Conservation (phyloP, 2,113 vertebrate genomes). For the Gopherus evgoodei region DNA sequence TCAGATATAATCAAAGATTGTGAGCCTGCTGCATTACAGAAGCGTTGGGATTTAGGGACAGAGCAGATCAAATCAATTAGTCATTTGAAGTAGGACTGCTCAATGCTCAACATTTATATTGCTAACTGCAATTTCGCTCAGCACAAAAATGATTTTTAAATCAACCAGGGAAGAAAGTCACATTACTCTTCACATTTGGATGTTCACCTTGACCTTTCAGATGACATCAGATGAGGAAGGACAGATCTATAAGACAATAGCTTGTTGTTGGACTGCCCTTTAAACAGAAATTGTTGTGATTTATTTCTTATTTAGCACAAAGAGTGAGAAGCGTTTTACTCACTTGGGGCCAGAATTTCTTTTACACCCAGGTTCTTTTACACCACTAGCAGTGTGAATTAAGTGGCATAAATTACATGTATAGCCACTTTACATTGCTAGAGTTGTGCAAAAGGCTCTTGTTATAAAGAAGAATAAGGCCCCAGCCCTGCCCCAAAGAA, state of each 20-base stretch:
- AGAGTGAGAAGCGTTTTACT: neutral
- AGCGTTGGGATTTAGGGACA: conserved; percentile 33
- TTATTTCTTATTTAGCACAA: neutral
- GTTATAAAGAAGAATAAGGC: neutral
- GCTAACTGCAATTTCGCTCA: neutral
- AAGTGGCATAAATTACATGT: neutral
- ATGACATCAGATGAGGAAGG: accelerated
- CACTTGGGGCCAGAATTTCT: neutral
- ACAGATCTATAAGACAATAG: neutral
- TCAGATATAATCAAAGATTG: conserved; percentile 52
- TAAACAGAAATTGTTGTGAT: neutral
- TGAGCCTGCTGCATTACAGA: conserved; percentile 38
- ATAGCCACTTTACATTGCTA: neutral
- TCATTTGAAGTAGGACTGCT: neutral
- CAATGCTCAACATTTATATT: neutral
- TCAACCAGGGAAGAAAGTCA: neutral
- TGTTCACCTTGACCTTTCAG: neutral
- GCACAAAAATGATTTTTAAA: neutral
- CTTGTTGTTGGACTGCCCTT: neutral
- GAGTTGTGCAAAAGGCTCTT: neutral
- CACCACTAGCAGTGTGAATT: neutral
- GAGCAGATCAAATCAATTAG: neutral
- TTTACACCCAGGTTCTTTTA: neutral
- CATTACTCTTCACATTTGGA: neutral
- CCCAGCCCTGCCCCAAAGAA: neutral